Conservation (phyloP, 2,797 vertebrate species). For the Antrozous pallidus region DNA sequence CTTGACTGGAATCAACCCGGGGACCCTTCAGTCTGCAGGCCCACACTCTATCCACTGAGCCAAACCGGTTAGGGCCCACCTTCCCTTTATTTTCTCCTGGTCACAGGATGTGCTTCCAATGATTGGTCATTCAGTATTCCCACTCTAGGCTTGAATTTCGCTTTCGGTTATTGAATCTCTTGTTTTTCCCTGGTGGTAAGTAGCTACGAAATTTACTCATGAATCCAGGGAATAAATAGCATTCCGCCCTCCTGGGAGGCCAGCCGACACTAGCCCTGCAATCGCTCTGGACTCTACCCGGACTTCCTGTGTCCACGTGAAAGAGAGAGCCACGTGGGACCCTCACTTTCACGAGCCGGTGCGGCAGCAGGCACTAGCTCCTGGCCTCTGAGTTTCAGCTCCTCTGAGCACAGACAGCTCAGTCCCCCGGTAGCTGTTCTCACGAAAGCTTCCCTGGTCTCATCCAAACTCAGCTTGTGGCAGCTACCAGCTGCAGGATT, state of each 20-base stretch:
- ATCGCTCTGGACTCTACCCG: background rate
- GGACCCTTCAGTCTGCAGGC: no score
- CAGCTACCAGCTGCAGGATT: background rate
- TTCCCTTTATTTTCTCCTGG: background rate
- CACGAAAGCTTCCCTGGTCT: background rate
- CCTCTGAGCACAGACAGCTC: background rate
- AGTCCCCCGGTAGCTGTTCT: background rate
- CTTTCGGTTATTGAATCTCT: background rate
- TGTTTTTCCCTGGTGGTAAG: background rate
- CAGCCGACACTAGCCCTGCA: fast-evolving
- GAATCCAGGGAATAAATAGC: background rate
- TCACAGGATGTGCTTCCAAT: background rate
- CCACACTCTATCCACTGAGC: no score
- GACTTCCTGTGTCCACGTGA: background rate
- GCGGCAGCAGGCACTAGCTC: background rate
- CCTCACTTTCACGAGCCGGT: background rate
- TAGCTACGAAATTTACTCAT: background rate
- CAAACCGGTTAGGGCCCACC: no score
- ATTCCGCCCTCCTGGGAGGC: background rate
- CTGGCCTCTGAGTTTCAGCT: no score
- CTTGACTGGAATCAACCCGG: no score
- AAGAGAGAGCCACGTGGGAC: background rate
- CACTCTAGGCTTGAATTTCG: background rate
- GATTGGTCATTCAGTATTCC: background rate
- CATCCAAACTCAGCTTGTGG: background rate